phyloP scores from a whole-genome alignment of 2,797 vertebrate genomes.

The Acanthopagrus latus region DNA sequence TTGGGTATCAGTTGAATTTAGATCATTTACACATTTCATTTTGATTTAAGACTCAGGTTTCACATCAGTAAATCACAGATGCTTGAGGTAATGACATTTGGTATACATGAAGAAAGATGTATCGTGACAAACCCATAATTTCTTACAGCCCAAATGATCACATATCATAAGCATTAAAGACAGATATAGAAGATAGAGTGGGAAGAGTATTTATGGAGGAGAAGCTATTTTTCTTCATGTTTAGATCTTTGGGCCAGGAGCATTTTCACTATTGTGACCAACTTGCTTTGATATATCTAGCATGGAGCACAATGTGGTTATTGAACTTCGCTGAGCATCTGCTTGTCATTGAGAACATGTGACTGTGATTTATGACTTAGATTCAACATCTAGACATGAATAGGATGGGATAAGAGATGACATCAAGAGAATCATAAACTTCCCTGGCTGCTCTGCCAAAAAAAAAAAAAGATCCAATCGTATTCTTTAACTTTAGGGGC shows the following conservation, averaged over 20 bases:
- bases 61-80: not conserved
- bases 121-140: constrained; percentile 13
- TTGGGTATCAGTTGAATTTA: not conserved
- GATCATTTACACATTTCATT: not conserved
- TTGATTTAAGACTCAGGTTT: not conserved
- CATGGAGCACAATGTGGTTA: constrained; percentile 44
- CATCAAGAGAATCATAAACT: constrained; percentile 45
- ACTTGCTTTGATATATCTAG: constrained; percentile 51
- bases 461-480: constrained; percentile 4
- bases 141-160: constrained; percentile 7
- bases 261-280: constrained; percentile 52
- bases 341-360: constrained; percentile 72
- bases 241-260: constrained; percentile 41
- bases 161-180: constrained; percentile 23
- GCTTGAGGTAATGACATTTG: constrained; percentile 1
- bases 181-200: constrained; percentile 26
- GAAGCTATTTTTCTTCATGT: constrained; percentile 14
- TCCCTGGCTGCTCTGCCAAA: no score
- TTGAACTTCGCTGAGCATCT: constrained; percentile 68
- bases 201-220: constrained; percentile 11
- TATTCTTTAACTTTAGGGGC: constrained; percentile 28
- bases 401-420: constrained; percentile 47
- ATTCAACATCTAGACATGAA: constrained; percentile 53
- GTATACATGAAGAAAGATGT: constrained; percentile 21
- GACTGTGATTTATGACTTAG: constrained; percentile 69